A percentile compares a stretch with the other conserved stretches of the same genome.
phyloP scores from a whole-genome alignment of 2,113 vertebrate genomes.

The Ceyx melanurus region DNA sequence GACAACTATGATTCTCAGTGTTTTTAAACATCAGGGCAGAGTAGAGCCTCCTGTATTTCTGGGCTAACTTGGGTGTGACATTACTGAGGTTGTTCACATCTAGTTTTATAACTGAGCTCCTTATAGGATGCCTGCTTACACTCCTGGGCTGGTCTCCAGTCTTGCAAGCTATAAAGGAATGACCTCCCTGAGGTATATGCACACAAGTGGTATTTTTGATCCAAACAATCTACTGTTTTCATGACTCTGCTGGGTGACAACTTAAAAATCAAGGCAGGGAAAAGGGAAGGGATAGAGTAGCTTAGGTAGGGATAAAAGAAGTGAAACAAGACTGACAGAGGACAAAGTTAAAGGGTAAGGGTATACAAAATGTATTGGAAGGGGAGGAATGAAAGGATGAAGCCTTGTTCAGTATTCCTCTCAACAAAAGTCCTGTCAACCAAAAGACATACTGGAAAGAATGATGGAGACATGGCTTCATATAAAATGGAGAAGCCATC shows the following conservation, averaged over 20 bases:
- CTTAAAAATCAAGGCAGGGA: not conserved
- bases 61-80: not conserved
- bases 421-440: not conserved
- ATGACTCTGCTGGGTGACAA: not conserved
- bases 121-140: not conserved
- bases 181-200: not conserved
- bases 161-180: not conserved
- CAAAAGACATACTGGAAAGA: conserved; percentile 12
- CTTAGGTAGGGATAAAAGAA: not conserved
- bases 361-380: not conserved
- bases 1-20: not conserved
- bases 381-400: not conserved
- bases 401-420: not conserved
- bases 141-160: not conserved
- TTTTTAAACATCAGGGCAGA: not conserved
- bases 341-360: not conserved
- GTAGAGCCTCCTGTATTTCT: not conserved
- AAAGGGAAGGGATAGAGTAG: not conserved
- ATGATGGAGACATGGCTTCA: not conserved
- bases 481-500: not conserved
- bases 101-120: not conserved
- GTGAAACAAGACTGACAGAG: not conserved
- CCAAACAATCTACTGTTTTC: not conserved
- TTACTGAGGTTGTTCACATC: not conserved
- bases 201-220: not conserved